Evolutionary conservation across 2,113 vertebrate species (phyloP), one percentile per base, ranked within the genome.

Genomic region (Atrichornis clamosus): DNA sequence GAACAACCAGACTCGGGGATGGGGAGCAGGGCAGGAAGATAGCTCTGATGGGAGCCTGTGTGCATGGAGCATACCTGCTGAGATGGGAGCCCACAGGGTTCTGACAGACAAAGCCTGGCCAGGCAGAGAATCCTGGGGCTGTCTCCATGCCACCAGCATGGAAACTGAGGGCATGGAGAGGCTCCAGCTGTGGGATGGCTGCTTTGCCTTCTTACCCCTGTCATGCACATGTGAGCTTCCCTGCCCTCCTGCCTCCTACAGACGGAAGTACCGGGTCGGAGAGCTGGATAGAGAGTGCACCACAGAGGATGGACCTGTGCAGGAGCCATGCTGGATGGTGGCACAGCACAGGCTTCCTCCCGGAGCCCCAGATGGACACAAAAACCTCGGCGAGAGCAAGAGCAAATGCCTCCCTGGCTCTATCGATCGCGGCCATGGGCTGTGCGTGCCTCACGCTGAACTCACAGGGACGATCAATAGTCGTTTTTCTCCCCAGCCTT

Each of bases 241-340:
- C 39, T 13, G 3, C 33, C 44, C 39, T 63, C 5, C 52, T 63
- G 28, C 26, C 41, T 69, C 33, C 35, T 37, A 5, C 0, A 0
- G 19, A 11, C 44, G 52, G 52, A 78, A 73, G 74, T 8, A 39
- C 9, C 0, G 0, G 9, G 52, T 47, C 1, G 1, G 77, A 70
- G 87, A 60, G 21, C 37, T 23, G 1, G 2, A 20, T 1, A 1
- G 44, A 70, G 17, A 7, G 42, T 35, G 30, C 42, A 35, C 30
- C 1, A 10, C 0, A 3, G 35, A 67, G 42, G 37, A 63, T 56
- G 53, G 44, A 49, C n/a, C 46, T 13, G 5, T n/a, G 52, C 72
- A 84, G 87, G 42, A 83, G 13, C 23, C 1, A 2, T 59, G 72
- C 55, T n/a, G 64, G 68, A 12, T n/a, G 50, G n/a, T 88, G 63